phyloP scores from a whole-genome alignment of 2,113 vertebrate species.

The Syngnathus typhle region DNA sequence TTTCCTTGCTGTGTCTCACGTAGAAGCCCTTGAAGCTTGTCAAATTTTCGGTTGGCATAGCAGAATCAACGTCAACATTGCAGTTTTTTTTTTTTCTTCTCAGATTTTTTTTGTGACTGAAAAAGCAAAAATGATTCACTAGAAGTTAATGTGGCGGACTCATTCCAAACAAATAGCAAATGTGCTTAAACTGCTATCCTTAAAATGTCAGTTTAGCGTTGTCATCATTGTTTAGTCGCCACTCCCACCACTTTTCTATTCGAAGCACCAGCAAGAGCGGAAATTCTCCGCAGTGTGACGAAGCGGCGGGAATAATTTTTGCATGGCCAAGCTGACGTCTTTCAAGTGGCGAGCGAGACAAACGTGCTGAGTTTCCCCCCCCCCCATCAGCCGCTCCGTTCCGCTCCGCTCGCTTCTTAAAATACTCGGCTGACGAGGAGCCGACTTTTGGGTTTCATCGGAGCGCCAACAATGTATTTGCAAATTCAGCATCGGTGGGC shows the following conservation, averaged over 20 bases:
- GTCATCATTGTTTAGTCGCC: conserved; percentile 21
- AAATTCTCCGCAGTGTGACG: conserved; percentile 41
- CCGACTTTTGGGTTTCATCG: conserved; percentile 20
- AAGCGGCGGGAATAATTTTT: conserved; percentile 51
- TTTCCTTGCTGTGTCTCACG: too few species aligned
- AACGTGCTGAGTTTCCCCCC: conserved; percentile 38
- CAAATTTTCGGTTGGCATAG: background rate
- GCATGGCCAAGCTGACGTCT: conserved; percentile 39
- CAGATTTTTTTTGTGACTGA: background rate
- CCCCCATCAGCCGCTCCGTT: conserved; percentile 26
- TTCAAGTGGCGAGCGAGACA: conserved; percentile 49
- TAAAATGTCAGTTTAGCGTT: conserved; percentile 20
- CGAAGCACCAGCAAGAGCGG: background rate
- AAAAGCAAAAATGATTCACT: background rate
- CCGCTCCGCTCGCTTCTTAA: conserved; percentile 23
- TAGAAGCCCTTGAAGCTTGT: background rate
- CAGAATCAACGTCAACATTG: too few species aligned
- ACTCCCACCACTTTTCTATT: conserved; percentile 13
- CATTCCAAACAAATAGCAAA: background rate
- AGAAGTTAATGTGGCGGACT: background rate
- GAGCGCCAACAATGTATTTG: conserved; percentile 29
- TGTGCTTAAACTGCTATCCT: conserved; percentile 10
- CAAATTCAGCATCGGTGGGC: conserved; percentile 12
- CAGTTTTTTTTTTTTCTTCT: too few species aligned
- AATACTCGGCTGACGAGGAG: conserved; percentile 38